Evolutionary conservation across 1,140 invertebrate species (phyloP).

Genomic region (Drosophila nikananu): DNA sequence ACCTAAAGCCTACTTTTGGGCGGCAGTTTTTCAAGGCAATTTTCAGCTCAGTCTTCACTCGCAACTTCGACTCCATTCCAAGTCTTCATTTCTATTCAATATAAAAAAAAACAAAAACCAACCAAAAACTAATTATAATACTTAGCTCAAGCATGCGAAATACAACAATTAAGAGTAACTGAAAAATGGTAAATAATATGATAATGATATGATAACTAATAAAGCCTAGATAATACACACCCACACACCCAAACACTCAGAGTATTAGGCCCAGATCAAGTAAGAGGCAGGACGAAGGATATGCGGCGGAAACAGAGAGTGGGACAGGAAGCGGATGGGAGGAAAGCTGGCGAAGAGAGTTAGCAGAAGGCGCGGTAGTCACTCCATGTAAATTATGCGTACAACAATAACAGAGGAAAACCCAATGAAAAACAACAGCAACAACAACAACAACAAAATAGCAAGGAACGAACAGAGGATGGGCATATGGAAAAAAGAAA

Average conservation of each 20-base stretch:
- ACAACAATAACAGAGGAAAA: conserved; percentile 59
- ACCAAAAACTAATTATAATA: conserved; percentile 12
- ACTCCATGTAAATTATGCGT: conserved; percentile 79
- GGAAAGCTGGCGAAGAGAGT: conserved; percentile 12
- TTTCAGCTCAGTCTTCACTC: conserved; percentile 34
- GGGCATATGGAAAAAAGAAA: conserved; percentile 56
- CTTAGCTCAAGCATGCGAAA: conserved; percentile 54
- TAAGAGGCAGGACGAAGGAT: conserved; percentile 38
- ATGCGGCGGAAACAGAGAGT: conserved; percentile 17
- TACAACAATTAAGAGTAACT: conserved; percentile 35
- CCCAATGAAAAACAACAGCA: conserved; percentile 9
- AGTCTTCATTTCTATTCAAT: conserved; percentile 33
- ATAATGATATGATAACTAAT: conserved; percentile 35
- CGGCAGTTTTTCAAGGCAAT: conserved; percentile 7
- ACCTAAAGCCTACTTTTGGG: not conserved
- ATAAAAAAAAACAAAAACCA: not conserved
- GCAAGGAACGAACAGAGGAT: conserved; percentile 21
- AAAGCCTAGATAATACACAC: conserved; percentile 49
- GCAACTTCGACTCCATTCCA: conserved; percentile 38
- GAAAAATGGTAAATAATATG: conserved; percentile 26
- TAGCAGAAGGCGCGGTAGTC: conserved; percentile 41
- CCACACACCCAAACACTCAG: conserved; percentile 28
- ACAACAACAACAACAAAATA: conserved; percentile 23
- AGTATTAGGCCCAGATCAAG: conserved; percentile 70
- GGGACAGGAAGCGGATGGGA: conserved; percentile 1